Evolutionary conservation across 2,888 invertebrate species (phyloP), one percentile per base, ranked within the genome.

Genomic region (Chaetogeoica ovagalla): DNA sequence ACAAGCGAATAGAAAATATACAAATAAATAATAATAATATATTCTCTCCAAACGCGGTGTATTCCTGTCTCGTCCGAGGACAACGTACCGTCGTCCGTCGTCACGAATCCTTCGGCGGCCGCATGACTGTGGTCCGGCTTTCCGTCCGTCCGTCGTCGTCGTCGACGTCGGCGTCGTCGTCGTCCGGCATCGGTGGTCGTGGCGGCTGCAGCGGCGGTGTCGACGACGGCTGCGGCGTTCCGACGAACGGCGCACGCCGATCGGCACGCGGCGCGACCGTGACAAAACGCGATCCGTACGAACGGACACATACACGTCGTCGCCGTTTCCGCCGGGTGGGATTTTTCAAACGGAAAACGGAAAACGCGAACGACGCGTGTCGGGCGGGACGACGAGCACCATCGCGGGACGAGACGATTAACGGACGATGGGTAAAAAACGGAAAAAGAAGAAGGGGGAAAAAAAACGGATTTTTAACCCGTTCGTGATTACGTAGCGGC

Each of bases 131-230:
- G n/a, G 63, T 48, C 48, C 39, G 13, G 21, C 43, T 48, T 65
- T 65, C 43, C 43, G 66, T 21, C 43, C 43, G 21, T 48, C 43
- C 39, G 63, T 19, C 39, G 39, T 39, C 39, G 15, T 2, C 57
- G n/a, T 30, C 76, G 65, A 9, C 59, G 59, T 3, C 59, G 21
- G 6, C 59, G 59, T 7, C 59, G 21, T 59, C 59, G 69, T 19
- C 59, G 69, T 37, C 77, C 69, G 48, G 60, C 63, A 13, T 74
- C 81, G 81, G 70, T 59, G 23, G 71, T 69, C 21, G 48, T 68
- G 30, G 70, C 79, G 71, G 39, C 66, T 52, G 60, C 63, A 13
- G 70, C 81, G 81, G 70, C 48, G 23, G 75, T 52, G 39, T 74
- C 57, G 19, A 0, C 55, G 23, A 52, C 76, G 52, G 72, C 19